Percentiles rank a stretch among this genome's conserved stretches.
These are phyloP conservation scores for Oryzias javanicus DNA, from an alignment of 2,113 vertebrate genomes.

Conservation along the genomic window DNA sequence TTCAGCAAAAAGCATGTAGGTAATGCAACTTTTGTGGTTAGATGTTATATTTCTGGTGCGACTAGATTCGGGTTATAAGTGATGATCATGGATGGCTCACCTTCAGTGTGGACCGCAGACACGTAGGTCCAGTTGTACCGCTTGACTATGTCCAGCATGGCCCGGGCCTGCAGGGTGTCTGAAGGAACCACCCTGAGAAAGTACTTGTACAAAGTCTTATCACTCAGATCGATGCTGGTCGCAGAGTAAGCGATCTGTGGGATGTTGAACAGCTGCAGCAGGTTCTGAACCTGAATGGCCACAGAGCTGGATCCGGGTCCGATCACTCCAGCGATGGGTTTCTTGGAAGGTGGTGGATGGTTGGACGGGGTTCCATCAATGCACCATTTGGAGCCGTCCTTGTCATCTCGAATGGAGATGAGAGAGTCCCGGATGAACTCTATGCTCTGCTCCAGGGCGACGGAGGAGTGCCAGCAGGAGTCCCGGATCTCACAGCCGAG, in stretches of 20 bases:
- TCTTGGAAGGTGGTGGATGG: constrained; percentile 83
- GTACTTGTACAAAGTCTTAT: constrained; percentile 97
- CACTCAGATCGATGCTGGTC: constrained; percentile 96
- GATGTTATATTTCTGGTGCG: neutral
- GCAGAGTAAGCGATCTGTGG: constrained; percentile 98
- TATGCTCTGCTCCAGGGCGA: constrained; percentile 98
- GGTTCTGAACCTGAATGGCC: constrained; percentile 97
- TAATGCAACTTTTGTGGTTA: neutral
- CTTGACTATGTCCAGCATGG: constrained; percentile 97
- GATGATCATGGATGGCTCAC: constrained; percentile 72
- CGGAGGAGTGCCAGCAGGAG: constrained; percentile 98
- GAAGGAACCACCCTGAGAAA: constrained; percentile 97
- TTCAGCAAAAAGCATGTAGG: too few relatives aligned
- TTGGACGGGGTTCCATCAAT: constrained; percentile 86
- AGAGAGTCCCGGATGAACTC: constrained; percentile 98
- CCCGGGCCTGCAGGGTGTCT: constrained; percentile 93
- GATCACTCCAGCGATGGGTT: constrained; percentile 96
- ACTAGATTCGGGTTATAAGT: neutral
- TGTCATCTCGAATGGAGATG: constrained; percentile 95
- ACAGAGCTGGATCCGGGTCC: constrained; percentile 98
- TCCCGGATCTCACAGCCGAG: constrained; percentile 97
- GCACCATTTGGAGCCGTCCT: constrained; percentile 88
- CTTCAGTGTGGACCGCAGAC: constrained; percentile 97
- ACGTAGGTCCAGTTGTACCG: constrained; percentile 99
- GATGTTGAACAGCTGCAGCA: constrained; percentile 97